Conservation (phyloP, 2,888 invertebrate species). For the Andrena hattorfiana region DNA sequence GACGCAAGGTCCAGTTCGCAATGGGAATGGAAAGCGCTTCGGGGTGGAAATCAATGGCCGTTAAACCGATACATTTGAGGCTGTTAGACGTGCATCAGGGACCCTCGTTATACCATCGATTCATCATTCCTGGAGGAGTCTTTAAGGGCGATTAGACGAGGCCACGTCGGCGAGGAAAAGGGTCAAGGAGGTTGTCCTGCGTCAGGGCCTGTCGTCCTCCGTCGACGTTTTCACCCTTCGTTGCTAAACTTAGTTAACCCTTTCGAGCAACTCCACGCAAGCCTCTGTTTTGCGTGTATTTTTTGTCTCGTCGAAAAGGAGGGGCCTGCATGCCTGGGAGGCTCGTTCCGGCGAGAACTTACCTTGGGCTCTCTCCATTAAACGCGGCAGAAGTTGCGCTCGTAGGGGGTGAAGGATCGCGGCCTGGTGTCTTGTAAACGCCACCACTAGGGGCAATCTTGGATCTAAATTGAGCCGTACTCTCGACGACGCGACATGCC, state of each 20-base stretch:
- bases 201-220: conserved; percentile 39
- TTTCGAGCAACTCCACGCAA: conserved; percentile 36
- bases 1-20: conserved; percentile 5
- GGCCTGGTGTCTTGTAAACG: conserved; percentile 27
- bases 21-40: conserved; percentile 20
- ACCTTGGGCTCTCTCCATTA: conserved; percentile 26
- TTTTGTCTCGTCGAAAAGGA: neutral
- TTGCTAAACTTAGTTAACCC: conserved; percentile 57
- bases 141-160: conserved; percentile 69
- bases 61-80: conserved; percentile 53
- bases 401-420: neutral
- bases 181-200: conserved; percentile 55
- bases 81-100: conserved; percentile 13
- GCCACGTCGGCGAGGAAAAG: conserved; percentile 52
- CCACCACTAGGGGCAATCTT: conserved; percentile 30
- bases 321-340: conserved; percentile 29
- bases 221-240: conserved; percentile 43
- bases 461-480: conserved; percentile 37
- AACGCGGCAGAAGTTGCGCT: conserved; percentile 4
- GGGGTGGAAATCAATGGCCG: conserved; percentile 52
- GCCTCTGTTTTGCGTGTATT: neutral
- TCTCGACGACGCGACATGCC: conserved; percentile 36
- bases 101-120: conserved; percentile 73
- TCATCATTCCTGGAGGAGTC: conserved; percentile 73
- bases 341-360: conserved; percentile 39